Evolutionary conservation across 2,113 vertebrate genomes (phyloP).

Genomic region (Pitta sordida): DNA sequence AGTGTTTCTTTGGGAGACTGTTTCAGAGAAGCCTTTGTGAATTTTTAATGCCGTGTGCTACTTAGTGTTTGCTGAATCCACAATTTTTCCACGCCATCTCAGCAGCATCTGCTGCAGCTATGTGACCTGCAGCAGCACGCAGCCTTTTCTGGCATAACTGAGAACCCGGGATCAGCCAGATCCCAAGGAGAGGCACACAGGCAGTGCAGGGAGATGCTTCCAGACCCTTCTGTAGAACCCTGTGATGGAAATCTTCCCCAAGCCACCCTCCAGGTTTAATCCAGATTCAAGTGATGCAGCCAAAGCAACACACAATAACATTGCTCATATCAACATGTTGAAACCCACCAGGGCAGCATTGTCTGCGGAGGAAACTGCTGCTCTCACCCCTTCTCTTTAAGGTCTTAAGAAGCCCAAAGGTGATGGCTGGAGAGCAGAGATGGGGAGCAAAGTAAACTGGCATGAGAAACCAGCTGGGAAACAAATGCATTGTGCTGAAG

Average conservation of each 20-base stretch:
- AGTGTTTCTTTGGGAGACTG: neutral
- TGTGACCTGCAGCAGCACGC: neutral
- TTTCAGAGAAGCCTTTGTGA: conserved; percentile 11
- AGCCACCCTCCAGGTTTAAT: neutral
- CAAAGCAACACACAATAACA: fast-evolving
- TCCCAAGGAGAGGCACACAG: neutral
- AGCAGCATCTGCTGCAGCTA: neutral
- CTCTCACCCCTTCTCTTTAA: neutral
- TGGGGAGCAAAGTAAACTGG: fast-evolving
- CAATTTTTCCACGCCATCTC: neutral
- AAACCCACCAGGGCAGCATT: neutral
- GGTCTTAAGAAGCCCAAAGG: fast-evolving
- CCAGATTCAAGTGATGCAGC: fast-evolving
- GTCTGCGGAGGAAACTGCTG: neutral
- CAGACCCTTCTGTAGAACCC: neutral
- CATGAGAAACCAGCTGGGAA: neutral
- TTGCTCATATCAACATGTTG: fast-evolving
- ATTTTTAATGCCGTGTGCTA: conserved; percentile 48
- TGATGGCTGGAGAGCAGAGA: neutral
- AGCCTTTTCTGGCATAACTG: neutral
- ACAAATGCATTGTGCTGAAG: neutral
- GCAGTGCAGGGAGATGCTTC: neutral
- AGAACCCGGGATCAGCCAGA: neutral
- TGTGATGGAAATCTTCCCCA: neutral
- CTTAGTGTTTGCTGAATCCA: conserved; percentile 43